Evolutionary conservation across 35 echinoderm and acorn worm genomes (phyloP).

Genomic region (Acanthaster planci): DNA sequence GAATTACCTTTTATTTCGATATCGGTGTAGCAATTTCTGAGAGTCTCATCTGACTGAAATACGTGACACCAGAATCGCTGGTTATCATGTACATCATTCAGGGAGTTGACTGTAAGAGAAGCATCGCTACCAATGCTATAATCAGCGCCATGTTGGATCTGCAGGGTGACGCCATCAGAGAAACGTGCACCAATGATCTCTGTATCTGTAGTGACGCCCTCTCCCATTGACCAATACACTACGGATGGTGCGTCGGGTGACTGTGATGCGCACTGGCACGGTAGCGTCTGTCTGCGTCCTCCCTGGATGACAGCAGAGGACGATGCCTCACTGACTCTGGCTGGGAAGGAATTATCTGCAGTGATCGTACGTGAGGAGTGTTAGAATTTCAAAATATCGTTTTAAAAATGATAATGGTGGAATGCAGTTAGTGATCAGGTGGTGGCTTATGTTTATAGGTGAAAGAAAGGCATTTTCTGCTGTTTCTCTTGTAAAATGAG

Average conservation of each 20-base stretch:
- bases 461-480: no score
- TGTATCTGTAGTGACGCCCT: neutral
- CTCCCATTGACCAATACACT: conserved; percentile 17
- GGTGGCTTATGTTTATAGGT: neutral
- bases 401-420: no score
- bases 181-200: neutral
- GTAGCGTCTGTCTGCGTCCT: neutral
- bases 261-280: neutral
- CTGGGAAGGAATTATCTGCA: neutral
- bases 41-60: neutral
- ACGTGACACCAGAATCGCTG: conserved; percentile 16
- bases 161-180: neutral
- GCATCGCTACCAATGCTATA: neutral
- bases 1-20: no score
- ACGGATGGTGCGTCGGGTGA: neutral
- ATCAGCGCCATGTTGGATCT: neutral
- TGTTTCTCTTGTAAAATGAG: no score
- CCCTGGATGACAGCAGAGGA: neutral
- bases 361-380: no score
- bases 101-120: conserved; percentile 1
- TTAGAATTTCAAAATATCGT: no score
- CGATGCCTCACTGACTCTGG: neutral
- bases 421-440: neutral
- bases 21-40: neutral
- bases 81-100: neutral